These are phyloP conservation scores for Corydoras sp. DNA, from an alignment of 2,113 vertebrate genomes.

Conservation along the genomic window DNA sequence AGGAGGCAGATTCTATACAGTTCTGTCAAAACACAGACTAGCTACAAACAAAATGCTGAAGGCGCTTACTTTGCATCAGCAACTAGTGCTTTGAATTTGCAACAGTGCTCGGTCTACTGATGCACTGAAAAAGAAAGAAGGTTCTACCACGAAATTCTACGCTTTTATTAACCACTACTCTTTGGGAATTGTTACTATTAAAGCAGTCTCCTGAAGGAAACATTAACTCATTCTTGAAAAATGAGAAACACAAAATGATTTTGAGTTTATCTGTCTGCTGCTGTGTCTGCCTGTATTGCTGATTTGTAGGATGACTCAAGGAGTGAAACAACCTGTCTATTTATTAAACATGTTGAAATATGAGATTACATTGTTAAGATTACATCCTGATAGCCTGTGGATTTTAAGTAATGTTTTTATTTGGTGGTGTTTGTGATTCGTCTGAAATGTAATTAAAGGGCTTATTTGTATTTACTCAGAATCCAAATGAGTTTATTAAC, in stretches of 20 bases:
- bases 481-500: neutral
- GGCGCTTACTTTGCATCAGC: neutral
- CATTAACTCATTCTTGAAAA: neutral
- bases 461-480: conserved; percentile 11
- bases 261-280: conserved; percentile 3
- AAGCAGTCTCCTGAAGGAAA: conserved; percentile 15
- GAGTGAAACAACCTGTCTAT: conserved; percentile 18
- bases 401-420: conserved; percentile 1
- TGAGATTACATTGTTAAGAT: conserved; percentile 17
- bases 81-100: conserved; percentile 3
- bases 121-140: neutral
- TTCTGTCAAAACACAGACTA: conserved; percentile 14
- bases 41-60: neutral
- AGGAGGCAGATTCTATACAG: conserved; percentile 14
- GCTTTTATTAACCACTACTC: conserved; percentile 19
- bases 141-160: conserved; percentile 5
- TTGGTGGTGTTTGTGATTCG: conserved; percentile 19
- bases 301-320: conserved; percentile 13
- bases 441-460: conserved; percentile 21
- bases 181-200: conserved; percentile 17
- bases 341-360: conserved; percentile 30
- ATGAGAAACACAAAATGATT: neutral
- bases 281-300: conserved; percentile 20
- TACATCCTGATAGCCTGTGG: conserved; percentile 28
- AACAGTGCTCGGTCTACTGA: neutral